A percentile compares a stretch with the other conserved stretches of the same genome.
These are phyloP conservation scores for Rhyacophila brunnea DNA, from an alignment of 1,140 invertebrate genomes.

Conservation along the genomic window DNA sequence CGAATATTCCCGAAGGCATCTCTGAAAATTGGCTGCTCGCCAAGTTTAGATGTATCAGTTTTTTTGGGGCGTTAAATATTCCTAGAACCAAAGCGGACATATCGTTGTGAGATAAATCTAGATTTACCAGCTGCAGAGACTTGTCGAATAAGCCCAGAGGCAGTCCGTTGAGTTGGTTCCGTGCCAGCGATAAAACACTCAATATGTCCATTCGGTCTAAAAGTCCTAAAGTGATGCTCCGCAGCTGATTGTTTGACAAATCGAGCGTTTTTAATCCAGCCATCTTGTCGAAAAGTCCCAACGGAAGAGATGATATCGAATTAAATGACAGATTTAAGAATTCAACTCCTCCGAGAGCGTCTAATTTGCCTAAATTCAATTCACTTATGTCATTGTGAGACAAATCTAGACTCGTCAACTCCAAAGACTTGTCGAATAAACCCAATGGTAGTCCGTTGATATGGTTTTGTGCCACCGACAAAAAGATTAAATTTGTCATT, in stretches of 20 bases:
- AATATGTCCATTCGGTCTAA: conserved; percentile 13
- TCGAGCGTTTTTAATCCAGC: conserved; percentile 14
- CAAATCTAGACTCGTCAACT: conserved; percentile 15
- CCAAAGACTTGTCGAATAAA: conserved; percentile 21
- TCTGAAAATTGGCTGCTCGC: conserved; percentile 9
- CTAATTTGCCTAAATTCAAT: conserved; percentile 14
- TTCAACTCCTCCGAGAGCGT: conserved; percentile 8
- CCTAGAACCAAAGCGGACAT: conserved; percentile 18
- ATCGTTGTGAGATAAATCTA: conserved; percentile 27
- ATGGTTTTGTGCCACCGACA: conserved; percentile 13
- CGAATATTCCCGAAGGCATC: conserved; percentile 31
- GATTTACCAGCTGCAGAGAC: conserved; percentile 7
- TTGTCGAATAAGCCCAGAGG: conserved; percentile 20
- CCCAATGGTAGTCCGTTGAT: conserved; percentile 17
- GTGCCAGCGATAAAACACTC: conserved; percentile 1
- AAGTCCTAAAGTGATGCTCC: conserved; percentile 6
- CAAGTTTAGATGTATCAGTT: conserved; percentile 13
- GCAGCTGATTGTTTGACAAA: conserved; percentile 24
- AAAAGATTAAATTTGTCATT: background rate
- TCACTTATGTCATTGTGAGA: conserved; percentile 13
- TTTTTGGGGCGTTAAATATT: conserved; percentile 24
- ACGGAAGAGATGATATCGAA: conserved; percentile 1
- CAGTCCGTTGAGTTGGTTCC: conserved; percentile 16
- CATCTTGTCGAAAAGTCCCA: conserved; percentile 26
- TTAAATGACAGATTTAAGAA: conserved; percentile 24